Base-by-base conservation (phyloP, 2,797 vertebrate species). In the Chloroceryle inda region DNA sequence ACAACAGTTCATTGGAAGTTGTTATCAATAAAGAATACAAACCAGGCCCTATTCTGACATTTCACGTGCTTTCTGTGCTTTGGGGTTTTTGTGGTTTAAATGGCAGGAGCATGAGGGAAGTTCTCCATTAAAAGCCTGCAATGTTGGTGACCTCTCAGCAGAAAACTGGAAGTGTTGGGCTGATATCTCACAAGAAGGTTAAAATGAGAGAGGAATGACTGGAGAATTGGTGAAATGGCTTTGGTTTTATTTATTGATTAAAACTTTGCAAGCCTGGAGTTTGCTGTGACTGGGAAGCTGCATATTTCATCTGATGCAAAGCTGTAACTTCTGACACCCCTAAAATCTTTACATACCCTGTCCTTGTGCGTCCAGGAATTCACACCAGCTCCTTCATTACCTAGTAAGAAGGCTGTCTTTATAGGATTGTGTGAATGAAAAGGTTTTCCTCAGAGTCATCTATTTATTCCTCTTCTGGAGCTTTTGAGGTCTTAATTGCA, bases 1-100 rank as follows among this genome's bases (percentile, higher is more conserved):
- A 33, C 64, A 93, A 73, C 81, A 69, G 59, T 87, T 95, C 44
- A 24, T 12, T 85, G 66, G 78, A 63, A 95, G 88, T 91, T n/a
- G 35, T 61, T 90, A 63, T 76, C 88, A 93, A 47, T 81, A n/a
- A 72, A 22, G 66, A 84, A 52, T 84, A 82, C 18, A 88, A 53
- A n/a, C 73, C 6, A 11, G 68, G 20, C 27, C 71, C 12, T 96
- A 19, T 89, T 90, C 49, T 84, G 82, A 37, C 33, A 10, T 33
- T 42, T 64, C 1, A 11, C 15, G 13, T 67, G 15, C 56, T 44
- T 89, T 89, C 66, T 90, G 15, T 94, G 44, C 75, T 44, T 86
- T 94, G 4, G 17, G 55, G 90, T 78, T 56, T 58, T 16, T 78
- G 53, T 37, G 37, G 23, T 52, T 87, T 64, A 56, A 80, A 45